phyloP scores from a whole-genome alignment of 2,113 vertebrate species.

The Hippolais icterina region DNA sequence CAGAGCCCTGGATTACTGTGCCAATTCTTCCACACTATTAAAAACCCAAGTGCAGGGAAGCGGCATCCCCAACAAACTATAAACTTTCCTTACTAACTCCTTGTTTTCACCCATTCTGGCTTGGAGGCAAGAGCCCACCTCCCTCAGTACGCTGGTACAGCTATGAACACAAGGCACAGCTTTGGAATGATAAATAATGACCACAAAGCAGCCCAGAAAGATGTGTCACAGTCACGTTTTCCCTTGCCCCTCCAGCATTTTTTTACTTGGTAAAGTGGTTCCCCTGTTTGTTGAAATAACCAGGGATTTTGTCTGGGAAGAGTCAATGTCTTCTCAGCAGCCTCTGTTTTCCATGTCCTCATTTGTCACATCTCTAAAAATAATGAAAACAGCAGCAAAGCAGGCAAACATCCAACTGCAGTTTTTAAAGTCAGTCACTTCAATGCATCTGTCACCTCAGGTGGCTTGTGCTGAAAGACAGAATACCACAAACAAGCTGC shows the following conservation, averaged over 20 bases:
- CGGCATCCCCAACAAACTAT: fast-evolving
- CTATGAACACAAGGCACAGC: not conserved
- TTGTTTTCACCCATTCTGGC: not conserved
- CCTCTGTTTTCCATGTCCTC: not conserved
- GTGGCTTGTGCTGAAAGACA: not conserved
- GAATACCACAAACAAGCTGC: not conserved
- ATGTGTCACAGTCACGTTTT: not conserved
- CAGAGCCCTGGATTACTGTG: not conserved
- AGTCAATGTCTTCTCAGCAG: not conserved
- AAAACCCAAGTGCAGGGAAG: not conserved
- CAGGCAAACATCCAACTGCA: not conserved
- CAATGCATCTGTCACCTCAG: not conserved
- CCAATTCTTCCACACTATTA: not conserved
- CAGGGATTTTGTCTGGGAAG: not conserved
- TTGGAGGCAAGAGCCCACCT: not conserved
- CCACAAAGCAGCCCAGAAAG: not conserved
- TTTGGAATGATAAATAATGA: not conserved
- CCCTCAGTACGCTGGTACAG: not conserved
- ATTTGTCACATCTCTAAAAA: not conserved
- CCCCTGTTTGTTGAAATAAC: not conserved
- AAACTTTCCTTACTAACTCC: not conserved
- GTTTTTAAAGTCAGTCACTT: not conserved
- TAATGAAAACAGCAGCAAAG: not conserved
- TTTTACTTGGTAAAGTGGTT: not conserved
- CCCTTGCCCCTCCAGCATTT: not conserved